Percentiles rank a stretch among this genome's conserved stretches.
Conservation (phyloP, 2,113 vertebrate species). For the Andinoacara biseriatus region DNA sequence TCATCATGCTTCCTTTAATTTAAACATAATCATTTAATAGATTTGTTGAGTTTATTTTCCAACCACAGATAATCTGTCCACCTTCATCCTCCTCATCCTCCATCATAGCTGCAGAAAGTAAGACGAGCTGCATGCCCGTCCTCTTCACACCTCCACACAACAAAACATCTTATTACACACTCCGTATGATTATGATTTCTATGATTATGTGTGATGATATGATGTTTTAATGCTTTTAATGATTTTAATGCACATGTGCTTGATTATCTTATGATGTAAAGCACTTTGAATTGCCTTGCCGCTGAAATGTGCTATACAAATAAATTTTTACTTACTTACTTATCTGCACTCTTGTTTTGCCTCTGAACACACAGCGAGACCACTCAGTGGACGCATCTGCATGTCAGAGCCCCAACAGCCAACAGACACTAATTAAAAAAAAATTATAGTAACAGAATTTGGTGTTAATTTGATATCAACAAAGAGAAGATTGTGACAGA, state of each 20-base stretch:
- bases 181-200: no score
- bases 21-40: fast-evolving
- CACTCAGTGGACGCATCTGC: fast-evolving
- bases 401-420: no score
- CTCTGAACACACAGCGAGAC: background rate
- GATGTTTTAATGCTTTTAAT: no score
- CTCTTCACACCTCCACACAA: background rate
- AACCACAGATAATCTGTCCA: background rate
- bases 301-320: no score
- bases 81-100: background rate
- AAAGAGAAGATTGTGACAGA: background rate
- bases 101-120: background rate
- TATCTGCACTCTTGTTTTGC: background rate
- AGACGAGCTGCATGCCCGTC: fast-evolving
- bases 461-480: background rate
- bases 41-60: background rate
- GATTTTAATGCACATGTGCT: no score
- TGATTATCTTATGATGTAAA: no score
- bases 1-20: background rate
- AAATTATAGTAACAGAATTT: background rate
- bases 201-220: no score
- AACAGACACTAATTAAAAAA: no score
- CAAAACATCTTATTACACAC: no score
- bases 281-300: no score
- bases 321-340: no score